Conservation (phyloP, 2,113 vertebrate species). For the Myanophis thanlyinensis region DNA sequence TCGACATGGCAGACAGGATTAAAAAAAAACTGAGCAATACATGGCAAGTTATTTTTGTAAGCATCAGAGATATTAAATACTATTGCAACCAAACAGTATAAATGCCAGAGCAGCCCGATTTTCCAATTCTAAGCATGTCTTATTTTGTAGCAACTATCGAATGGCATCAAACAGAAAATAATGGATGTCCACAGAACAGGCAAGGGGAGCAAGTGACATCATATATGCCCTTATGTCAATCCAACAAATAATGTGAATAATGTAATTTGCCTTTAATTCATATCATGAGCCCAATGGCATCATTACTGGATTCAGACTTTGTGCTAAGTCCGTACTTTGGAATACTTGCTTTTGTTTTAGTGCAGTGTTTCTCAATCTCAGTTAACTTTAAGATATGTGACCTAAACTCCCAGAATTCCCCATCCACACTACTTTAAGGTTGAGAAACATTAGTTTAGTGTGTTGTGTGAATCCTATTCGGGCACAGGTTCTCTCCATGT, state of each 20-base stretch:
- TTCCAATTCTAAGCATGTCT: not conserved
- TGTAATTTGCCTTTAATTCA: not conserved
- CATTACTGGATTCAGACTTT: not conserved
- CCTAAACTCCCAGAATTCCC: not conserved
- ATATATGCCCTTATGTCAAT: not conserved
- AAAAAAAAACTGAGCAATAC: not conserved
- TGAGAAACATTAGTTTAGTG: not conserved
- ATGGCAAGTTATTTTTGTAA: not conserved
- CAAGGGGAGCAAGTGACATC: not conserved
- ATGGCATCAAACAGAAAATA: not conserved
- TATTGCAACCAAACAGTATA: not conserved
- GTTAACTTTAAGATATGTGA: not conserved
- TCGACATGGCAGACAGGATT: not conserved
- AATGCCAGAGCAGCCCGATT: not conserved
- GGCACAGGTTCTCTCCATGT: not conserved
- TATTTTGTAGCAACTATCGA: not conserved
- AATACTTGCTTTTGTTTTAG: not conserved
- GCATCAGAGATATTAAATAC: not conserved
- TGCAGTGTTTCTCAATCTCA: not conserved
- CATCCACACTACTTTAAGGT: not conserved
- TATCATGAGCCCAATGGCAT: not conserved
- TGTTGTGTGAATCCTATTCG: not conserved
- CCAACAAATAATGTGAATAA: not conserved
- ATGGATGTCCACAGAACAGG: not conserved
- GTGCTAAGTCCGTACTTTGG: not conserved